These are phyloP conservation scores for Spisula subtruncata DNA, from an alignment of 2,888 invertebrate species.

Conservation along the genomic window DNA sequence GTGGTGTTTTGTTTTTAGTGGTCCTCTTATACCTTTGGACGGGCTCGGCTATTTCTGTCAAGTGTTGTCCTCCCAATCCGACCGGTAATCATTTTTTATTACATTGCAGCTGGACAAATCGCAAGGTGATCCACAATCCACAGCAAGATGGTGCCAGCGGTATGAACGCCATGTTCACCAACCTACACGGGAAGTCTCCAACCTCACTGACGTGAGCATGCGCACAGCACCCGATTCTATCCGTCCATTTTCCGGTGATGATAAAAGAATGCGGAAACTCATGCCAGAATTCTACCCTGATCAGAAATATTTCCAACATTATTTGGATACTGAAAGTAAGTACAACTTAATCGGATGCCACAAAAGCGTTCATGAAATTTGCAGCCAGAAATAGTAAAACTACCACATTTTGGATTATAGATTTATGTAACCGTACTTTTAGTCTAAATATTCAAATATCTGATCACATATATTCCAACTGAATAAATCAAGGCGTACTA, in stretches of 20 bases:
- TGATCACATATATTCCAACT: too few relatives aligned
- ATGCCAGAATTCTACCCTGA: conserved; percentile 65
- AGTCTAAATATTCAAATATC: too few relatives aligned
- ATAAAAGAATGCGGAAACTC: conserved; percentile 44
- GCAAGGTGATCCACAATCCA: conserved; percentile 35
- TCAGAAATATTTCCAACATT: conserved; percentile 69
- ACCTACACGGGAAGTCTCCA: conserved; percentile 45
- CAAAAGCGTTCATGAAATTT: too few relatives aligned
- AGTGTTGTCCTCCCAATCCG: too few relatives aligned
- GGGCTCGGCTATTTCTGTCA: too few relatives aligned
- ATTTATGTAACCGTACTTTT: too few relatives aligned
- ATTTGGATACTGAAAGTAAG: conserved; percentile 68
- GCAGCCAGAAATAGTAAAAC: too few relatives aligned
- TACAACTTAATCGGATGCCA: neutral
- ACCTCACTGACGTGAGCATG: conserved; percentile 65
- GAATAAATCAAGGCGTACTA: too few relatives aligned
- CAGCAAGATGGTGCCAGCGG: conserved; percentile 39
- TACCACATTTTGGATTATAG: too few relatives aligned
- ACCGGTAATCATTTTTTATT: neutral
- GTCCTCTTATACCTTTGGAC: too few relatives aligned
- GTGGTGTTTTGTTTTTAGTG: too few relatives aligned
- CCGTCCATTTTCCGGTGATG: conserved; percentile 54
- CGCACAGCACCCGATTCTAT: conserved; percentile 58
- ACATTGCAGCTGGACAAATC: conserved; percentile 47
- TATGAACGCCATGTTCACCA: conserved; percentile 46